Percentiles rank a stretch among this genome's conserved stretches.
Evolutionary conservation across 2,113 vertebrate genomes (phyloP).

Genomic region (Malurus cyaneus): DNA sequence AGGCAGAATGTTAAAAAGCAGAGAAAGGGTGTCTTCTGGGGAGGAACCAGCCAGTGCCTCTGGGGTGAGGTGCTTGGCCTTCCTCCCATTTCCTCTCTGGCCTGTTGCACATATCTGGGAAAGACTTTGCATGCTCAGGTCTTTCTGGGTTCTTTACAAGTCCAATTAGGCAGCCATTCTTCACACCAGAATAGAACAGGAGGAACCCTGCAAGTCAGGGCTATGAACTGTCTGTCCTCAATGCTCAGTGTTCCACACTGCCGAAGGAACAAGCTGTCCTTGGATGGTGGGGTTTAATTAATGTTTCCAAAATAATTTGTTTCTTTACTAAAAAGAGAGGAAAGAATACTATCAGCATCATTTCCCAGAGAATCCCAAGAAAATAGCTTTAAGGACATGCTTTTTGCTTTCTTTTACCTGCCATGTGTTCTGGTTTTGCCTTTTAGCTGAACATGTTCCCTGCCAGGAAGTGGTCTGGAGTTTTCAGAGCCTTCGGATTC

Average conservation of each 20-base stretch:
- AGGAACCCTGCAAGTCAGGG: not conserved
- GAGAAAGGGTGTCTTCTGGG: not conserved
- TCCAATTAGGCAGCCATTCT: not conserved
- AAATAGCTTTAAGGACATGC: not conserved
- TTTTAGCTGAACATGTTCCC: constrained; percentile 30
- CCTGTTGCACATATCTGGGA: not conserved
- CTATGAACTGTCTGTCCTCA: not conserved
- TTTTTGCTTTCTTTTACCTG: not conserved
- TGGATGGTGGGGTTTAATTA: not conserved
- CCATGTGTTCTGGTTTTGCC: not conserved
- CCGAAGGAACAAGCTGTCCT: not conserved
- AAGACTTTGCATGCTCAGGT: not conserved
- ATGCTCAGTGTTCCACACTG: not conserved
- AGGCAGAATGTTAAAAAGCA: not conserved
- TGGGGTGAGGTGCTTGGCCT: not conserved
- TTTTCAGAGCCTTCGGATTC: not conserved
- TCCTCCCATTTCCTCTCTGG: not conserved
- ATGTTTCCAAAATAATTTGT: not conserved
- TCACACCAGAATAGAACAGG: not conserved
- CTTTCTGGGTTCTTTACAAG: not conserved
- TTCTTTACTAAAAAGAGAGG: not conserved
- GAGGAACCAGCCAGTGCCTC: not conserved
- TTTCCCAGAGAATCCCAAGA: not conserved
- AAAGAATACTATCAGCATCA: not conserved
- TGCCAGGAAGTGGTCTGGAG: not conserved